Evolutionary conservation across 2,888 invertebrate genomes (phyloP), one percentile per base, ranked within the genome.

Genomic region (Hypena proboscidalis): DNA sequence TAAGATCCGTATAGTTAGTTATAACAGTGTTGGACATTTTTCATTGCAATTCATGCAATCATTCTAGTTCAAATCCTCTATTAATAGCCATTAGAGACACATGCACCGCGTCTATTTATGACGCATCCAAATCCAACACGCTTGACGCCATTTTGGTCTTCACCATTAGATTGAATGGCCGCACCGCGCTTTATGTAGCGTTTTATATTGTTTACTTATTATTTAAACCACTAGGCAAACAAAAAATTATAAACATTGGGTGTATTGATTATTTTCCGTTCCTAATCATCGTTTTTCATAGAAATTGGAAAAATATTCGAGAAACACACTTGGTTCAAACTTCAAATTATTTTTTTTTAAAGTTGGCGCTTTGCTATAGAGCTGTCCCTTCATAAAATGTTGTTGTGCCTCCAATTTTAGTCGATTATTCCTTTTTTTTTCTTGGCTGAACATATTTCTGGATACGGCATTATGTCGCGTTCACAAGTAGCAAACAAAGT

Each of bases 21-120:
- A 92, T 91, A 58, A 91, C 89, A 54, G 92, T 91, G 70, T 91
- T 91, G 60, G 92, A 91, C 92, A 92, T 92, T 80, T 82, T 90
- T 74, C 70, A 74, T 73, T 62, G 74, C 64, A 76, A 70, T 72
- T 74, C 65, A 69, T 76, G 74, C 74, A 79, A 74, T 67, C 72
- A 73, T 64, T 67, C 69, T 70, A 71, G 72, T 77, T 76, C 76
- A 83, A 78, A 69, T 77, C 54, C 80, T 81, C 87, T 88, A 87
- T 85, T 85, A 81, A 76, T 89, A 90, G 83, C 78, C 77, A 75
- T 74, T 73, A 66, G 76, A 72, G 72, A 75, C 77, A 77, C 76
- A 81, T 81, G 81, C 83, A 85, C 74, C 67, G 83, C 80, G 74
- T 85, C 86, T 86, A 85, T 83, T 81, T 85, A 79, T 82, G 87